These are phyloP conservation scores for Trichogramma pretiosum DNA, from an alignment of 1,140 invertebrate genomes.

Conservation along the genomic window DNA sequence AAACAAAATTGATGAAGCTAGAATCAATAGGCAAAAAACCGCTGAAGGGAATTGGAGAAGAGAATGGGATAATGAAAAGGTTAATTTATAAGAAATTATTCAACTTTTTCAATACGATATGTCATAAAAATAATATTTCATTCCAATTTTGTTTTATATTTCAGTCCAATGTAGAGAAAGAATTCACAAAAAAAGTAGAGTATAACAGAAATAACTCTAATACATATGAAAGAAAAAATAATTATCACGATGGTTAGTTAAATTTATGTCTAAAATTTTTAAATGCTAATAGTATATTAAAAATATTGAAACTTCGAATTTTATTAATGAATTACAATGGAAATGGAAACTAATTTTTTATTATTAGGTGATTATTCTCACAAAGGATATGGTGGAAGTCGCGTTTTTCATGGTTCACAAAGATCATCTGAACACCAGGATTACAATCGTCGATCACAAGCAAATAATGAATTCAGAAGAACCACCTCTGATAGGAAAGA, in stretches of 20 bases:
- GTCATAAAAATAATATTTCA: background rate
- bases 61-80: conserved; percentile 47
- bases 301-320: conserved; percentile 1
- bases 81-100: conserved; percentile 14
- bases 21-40: conserved; percentile 43
- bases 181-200: conserved; percentile 26
- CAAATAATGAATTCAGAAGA: conserved; percentile 11
- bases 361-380: conserved; percentile 23
- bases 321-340: conserved; percentile 20
- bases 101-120: background rate
- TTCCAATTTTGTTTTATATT: conserved; percentile 14
- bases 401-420: conserved; percentile 25
- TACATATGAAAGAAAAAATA: conserved; percentile 30
- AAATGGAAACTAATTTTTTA: background rate
- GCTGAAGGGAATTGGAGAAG: conserved; percentile 45
- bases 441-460: conserved; percentile 22
- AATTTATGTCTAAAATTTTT: conserved; percentile 4
- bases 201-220: conserved; percentile 27
- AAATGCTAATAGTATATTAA: background rate
- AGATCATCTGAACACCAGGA: conserved; percentile 28
- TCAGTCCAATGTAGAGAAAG: conserved; percentile 28
- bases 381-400: conserved; percentile 22
- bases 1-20: conserved; percentile 43
- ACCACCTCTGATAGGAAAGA: conserved; percentile 23
- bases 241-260: conserved; percentile 20